Evolutionary conservation across 2,113 vertebrate species (phyloP).

Genomic region (Phasianus colchicus): DNA sequence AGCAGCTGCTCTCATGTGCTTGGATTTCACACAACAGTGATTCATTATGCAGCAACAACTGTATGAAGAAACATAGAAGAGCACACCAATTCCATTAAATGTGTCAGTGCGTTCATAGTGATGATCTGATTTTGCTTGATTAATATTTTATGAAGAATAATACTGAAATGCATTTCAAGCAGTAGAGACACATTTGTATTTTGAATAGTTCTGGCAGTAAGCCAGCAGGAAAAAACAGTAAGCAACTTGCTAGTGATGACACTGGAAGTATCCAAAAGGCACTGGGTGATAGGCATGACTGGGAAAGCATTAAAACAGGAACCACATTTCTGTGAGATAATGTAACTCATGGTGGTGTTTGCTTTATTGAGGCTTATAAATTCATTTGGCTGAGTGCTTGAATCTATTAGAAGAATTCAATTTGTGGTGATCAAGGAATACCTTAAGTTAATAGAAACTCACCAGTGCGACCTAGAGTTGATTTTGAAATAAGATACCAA

Average conservation of each 20-base stretch:
- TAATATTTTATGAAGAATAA: slow-evolving; percentile 7
- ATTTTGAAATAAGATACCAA: neutral
- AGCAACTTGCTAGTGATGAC: neutral
- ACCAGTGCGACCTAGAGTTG: neutral
- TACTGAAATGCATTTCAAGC: neutral
- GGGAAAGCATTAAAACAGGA: neutral
- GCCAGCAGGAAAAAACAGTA: neutral
- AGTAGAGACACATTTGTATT: neutral
- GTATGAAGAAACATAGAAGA: neutral
- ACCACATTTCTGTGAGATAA: neutral
- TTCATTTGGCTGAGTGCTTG: neutral
- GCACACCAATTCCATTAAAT: neutral
- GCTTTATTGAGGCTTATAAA: neutral
- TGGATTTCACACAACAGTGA: slow-evolving; percentile 18
- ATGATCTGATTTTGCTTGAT: neutral
- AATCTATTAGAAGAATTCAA: neutral
- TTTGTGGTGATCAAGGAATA: neutral
- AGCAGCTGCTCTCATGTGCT: slow-evolving; percentile 18
- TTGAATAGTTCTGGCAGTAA: neutral
- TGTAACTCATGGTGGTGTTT: neutral
- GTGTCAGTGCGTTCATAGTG: neutral
- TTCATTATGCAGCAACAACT: neutral
- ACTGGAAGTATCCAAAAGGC: neutral
- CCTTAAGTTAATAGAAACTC: neutral
- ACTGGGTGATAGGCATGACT: neutral